Percentiles rank a stretch among this genome's conserved stretches.
These are phyloP conservation scores for Drosophila emarginata DNA, from an alignment of 2,888 invertebrate genomes.

Conservation along the genomic window DNA sequence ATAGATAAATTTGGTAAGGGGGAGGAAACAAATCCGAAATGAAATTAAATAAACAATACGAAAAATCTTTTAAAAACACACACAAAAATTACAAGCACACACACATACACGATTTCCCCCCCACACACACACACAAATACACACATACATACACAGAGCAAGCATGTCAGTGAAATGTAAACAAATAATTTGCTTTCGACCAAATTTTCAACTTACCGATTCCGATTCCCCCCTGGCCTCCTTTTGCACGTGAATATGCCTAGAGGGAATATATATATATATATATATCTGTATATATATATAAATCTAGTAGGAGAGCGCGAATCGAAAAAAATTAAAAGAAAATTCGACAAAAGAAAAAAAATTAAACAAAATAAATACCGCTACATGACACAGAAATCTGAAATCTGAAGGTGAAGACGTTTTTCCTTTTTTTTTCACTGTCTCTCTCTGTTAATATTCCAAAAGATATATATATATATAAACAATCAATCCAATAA, in stretches of 20 bases:
- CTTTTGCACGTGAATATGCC: conserved; percentile 13
- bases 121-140: background rate
- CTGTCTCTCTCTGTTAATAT: background rate
- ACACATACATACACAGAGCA: background rate
- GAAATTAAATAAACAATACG: conserved; percentile 3
- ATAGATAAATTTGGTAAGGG: background rate
- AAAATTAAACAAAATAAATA: conserved; percentile 14
- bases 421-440: background rate
- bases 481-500: background rate
- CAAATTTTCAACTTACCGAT: conserved; percentile 63
- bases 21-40: background rate
- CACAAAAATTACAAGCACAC: background rate
- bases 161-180: conserved; percentile 54
- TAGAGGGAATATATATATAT: background rate
- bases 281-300: background rate
- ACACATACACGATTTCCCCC: background rate
- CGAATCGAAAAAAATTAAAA: background rate
- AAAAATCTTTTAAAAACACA: conserved; percentile 2
- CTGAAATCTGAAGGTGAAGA: background rate
- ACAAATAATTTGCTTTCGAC: conserved; percentile 56
- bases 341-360: conserved; percentile 10
- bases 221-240: conserved; percentile 55
- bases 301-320: background rate
- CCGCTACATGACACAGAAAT: conserved; percentile 38
- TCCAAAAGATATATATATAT: too few relatives aligned